These are phyloP conservation scores for Anas platyrhynchos DNA, from an alignment of 2,113 vertebrate species.

Conservation along the genomic window DNA sequence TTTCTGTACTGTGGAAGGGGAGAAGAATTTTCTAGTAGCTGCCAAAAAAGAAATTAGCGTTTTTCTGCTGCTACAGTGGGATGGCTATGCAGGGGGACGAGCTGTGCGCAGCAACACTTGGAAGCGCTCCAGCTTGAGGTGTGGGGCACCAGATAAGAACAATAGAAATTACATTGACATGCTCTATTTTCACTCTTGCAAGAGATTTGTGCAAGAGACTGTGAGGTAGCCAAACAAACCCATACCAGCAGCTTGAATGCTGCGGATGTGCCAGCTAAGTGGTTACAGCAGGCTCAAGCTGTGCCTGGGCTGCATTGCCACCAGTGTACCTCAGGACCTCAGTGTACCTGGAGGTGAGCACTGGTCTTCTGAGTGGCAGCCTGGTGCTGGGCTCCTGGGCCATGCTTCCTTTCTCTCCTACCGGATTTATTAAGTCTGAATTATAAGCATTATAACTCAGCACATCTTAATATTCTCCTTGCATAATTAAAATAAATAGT, in stretches of 20 bases:
- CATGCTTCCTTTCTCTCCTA: neutral
- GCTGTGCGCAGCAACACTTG: neutral
- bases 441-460: neutral
- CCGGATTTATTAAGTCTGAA: neutral
- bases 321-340: accelerated
- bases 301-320: accelerated
- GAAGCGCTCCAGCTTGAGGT: neutral
- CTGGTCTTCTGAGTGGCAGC: neutral
- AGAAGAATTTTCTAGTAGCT: neutral
- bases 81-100: neutral
- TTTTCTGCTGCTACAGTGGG: neutral
- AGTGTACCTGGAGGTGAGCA: neutral
- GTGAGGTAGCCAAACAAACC: neutral
- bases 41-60: neutral
- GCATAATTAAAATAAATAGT: neutral
- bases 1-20: neutral
- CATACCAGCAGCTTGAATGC: neutral
- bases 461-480: neutral
- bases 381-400: neutral
- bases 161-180: neutral
- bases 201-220: neutral
- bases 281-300: accelerated
- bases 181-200: neutral
- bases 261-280: neutral
- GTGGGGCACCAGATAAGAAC: neutral